Evolutionary conservation across 2,888 invertebrate species (phyloP), one percentile per base, ranked within the genome.

Genomic region (Thereva nobilitata): DNA sequence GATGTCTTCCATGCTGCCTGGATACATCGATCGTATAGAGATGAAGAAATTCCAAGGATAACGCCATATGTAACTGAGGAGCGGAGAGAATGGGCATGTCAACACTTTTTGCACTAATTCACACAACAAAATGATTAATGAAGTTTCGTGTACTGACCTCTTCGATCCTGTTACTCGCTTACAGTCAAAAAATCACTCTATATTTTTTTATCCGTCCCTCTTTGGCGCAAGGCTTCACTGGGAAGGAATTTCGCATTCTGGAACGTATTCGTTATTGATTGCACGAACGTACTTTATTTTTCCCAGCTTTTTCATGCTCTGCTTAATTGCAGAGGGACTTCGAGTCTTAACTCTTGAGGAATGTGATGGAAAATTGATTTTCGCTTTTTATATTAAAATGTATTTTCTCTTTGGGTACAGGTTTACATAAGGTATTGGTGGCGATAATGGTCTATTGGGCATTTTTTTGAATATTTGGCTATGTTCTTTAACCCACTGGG

Each of bases 81-180:
- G 47, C 10, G 50, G 35, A 50, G 50, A 45, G 47, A 35, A 41
- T 59, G 45, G 47, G 23, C 38, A 47, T 47, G 57, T 59, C 57
- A 47, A 59, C 57, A 59, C 47, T 47, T 47, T 59, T 47, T 59
- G 37, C 57, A 59, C 57, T 59, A 59, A 59, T 59, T 59, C 57
- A 44, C 56, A 56, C 56, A 45, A 56, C 37, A 45, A 59, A 59
- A 59, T 59, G 57, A 59, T 59, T 59, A 59, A 59, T 59, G 57
- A 47, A 59, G 35, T 59, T 59, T 47, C 57, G 12, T 47, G 47
- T 35, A 47, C 23, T 47, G 57, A 37, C 57, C 23, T 47, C 47
- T 45, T 59, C 57, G 47, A 37, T 59, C 44, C 37, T 41, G 37
- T 59, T 47, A 59, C 47, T 59, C 45, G 35, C 47, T 59, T 47